phyloP scores from a whole-genome alignment of 2,888 invertebrate genomes.

The Lepetodrilus schrolli region DNA sequence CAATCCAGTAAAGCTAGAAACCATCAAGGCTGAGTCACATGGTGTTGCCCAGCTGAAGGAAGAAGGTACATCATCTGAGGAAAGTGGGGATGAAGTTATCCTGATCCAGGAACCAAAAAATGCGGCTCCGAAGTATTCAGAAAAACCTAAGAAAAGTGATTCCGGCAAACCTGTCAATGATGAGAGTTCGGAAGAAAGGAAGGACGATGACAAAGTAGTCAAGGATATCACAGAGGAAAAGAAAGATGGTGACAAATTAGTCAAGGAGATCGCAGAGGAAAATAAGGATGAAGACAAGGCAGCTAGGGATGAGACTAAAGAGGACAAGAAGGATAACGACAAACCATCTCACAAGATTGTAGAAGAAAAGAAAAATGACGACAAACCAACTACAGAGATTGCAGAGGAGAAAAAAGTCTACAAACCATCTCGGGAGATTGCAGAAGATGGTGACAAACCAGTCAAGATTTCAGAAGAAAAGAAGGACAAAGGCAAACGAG shows the following conservation, averaged over 20 bases:
- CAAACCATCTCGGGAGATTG: too few relatives aligned
- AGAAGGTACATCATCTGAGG: neutral
- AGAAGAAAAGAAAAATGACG: neutral
- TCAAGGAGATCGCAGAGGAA: constrained; percentile 75
- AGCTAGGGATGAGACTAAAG: too few relatives aligned
- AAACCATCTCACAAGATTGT: neutral
- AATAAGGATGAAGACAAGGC: constrained; percentile 40
- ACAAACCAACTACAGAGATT: too few relatives aligned
- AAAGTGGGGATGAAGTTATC: neutral
- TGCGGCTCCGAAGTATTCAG: neutral
- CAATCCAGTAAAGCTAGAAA: neutral
- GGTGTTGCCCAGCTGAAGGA: neutral
- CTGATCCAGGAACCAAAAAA: neutral
- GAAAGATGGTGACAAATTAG: neutral
- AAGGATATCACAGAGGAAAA: too few relatives aligned
- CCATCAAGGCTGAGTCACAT: too few relatives aligned
- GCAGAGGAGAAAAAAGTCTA: neutral
- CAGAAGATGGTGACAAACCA: neutral
- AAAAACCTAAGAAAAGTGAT: constrained; percentile 13
- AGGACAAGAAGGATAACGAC: too few relatives aligned
- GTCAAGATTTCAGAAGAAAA: too few relatives aligned
- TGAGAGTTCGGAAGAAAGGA: too few relatives aligned
- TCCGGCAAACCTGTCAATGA: neutral
- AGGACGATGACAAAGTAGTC: too few relatives aligned
- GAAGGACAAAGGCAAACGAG: neutral